Evolutionary conservation across 1,140 invertebrate genomes (phyloP).

Genomic region (Harpegnathos saltator): DNA sequence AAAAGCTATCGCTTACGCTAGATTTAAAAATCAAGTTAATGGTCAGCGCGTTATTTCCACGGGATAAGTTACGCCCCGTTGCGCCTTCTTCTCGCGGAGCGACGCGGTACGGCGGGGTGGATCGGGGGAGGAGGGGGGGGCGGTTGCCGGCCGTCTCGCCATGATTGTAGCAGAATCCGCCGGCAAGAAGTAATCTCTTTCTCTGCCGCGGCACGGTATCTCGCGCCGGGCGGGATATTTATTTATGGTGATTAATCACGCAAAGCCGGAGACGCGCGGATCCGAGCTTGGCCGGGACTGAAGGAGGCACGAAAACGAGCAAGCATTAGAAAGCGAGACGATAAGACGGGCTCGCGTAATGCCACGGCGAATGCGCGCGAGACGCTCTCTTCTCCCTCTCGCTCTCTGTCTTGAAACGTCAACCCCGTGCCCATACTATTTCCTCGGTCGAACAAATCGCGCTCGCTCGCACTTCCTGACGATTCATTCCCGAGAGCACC

Average conservation of each 20-base stretch:
- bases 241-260: conserved; percentile 71
- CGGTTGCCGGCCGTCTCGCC: not conserved
- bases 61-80: conserved; percentile 49
- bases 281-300: conserved; percentile 20
- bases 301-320: conserved; percentile 44
- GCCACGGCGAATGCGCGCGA: conserved; percentile 18
- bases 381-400: conserved; percentile 18
- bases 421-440: not conserved
- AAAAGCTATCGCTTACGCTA: conserved; percentile 36
- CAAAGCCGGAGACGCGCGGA: conserved; percentile 58
- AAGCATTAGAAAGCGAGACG: conserved; percentile 62
- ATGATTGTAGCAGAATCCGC: conserved; percentile 45
- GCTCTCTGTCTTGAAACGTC: conserved; percentile 50
- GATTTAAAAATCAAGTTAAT: conserved; percentile 60
- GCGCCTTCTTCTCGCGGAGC: conserved; percentile 11
- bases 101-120: not conserved
- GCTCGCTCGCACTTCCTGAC: conserved; percentile 33
- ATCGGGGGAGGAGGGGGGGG: too few species aligned
- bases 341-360: conserved; percentile 63
- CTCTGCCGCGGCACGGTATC: conserved; percentile 46
- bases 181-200: conserved; percentile 61
- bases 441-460: conserved; percentile 42
- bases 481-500: conserved; percentile 41
- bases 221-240: conserved; percentile 60
- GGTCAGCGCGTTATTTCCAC: conserved; percentile 50